Percentiles rank a stretch among this genome's conserved stretches.
Conservation (phyloP, 2,888 invertebrate genomes). For the Drosophila colorata region DNA sequence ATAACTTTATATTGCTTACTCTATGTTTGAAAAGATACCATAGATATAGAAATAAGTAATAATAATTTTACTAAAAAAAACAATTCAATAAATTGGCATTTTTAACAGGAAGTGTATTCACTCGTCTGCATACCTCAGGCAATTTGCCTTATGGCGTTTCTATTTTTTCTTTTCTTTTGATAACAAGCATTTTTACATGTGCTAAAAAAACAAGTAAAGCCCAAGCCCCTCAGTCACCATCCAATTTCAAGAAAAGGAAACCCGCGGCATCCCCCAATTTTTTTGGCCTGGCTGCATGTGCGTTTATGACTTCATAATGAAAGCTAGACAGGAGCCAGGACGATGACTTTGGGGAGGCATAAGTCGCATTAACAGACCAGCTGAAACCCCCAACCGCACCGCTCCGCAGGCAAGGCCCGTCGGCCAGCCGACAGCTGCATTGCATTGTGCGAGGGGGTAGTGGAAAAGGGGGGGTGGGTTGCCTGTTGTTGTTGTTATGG, state of each 20-base stretch:
- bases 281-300: conserved; percentile 68
- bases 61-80: too few relatives aligned
- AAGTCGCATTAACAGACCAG: conserved; percentile 60
- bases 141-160: neutral
- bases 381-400: conserved; percentile 7
- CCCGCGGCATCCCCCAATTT: conserved; percentile 47
- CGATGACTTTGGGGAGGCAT: conserved; percentile 73
- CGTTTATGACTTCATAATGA: conserved; percentile 82
- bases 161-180: conserved; percentile 37
- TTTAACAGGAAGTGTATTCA: neutral
- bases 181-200: conserved; percentile 80
- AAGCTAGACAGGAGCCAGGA: conserved; percentile 48
- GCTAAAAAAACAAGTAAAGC: conserved; percentile 68
- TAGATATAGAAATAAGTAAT: too few relatives aligned
- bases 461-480: neutral
- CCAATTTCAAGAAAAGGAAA: conserved; percentile 22
- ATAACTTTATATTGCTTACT: too few relatives aligned
- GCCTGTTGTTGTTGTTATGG: conserved; percentile 56
- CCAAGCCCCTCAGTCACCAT: conserved; percentile 1
- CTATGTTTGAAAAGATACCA: too few relatives aligned
- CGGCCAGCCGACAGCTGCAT: conserved; percentile 53
- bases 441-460: conserved; percentile 41
- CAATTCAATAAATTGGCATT: neutral
- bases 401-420: conserved; percentile 8
- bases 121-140: neutral